phyloP scores from a whole-genome alignment of 2,113 vertebrate species.

The Mesoclemmys tuberculata region DNA sequence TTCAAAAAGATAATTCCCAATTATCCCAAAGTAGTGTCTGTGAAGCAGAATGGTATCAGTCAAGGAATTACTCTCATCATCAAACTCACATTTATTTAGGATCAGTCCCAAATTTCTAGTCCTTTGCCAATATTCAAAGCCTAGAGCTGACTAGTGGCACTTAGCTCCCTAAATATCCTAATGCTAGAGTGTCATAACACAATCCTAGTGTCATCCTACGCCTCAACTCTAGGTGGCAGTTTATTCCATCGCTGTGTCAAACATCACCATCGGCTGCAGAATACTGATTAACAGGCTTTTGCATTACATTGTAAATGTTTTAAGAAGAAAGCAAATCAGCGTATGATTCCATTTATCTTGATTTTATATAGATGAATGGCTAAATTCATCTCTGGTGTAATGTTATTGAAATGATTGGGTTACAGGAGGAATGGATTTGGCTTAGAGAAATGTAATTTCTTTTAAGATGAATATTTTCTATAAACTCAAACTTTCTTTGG shows the following conservation, averaged over 20 bases:
- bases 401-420: background rate
- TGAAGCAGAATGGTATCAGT: background rate
- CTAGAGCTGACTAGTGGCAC: background rate
- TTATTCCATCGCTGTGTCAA: conserved; percentile 76
- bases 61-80: background rate
- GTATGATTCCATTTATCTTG: background rate
- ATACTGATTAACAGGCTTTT: background rate
- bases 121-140: background rate
- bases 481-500: background rate
- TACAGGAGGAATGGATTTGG: background rate
- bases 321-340: background rate
- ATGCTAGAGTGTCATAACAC: background rate
- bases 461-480: background rate
- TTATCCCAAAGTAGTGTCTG: background rate
- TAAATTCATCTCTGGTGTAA: background rate
- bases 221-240: conserved; percentile 84
- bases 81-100: background rate
- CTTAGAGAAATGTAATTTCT: background rate
- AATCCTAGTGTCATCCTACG: conserved; percentile 37
- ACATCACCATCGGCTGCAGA: conserved; percentile 2
- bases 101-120: background rate
- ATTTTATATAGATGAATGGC: background rate
- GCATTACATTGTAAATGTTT: background rate
- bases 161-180: background rate
- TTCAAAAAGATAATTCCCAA: background rate